A percentile compares a stretch with the other conserved stretches of the same genome.
These are phyloP conservation scores for Syngnathoides biaculeatus DNA, from an alignment of 2,113 vertebrate species.

Conservation along the genomic window DNA sequence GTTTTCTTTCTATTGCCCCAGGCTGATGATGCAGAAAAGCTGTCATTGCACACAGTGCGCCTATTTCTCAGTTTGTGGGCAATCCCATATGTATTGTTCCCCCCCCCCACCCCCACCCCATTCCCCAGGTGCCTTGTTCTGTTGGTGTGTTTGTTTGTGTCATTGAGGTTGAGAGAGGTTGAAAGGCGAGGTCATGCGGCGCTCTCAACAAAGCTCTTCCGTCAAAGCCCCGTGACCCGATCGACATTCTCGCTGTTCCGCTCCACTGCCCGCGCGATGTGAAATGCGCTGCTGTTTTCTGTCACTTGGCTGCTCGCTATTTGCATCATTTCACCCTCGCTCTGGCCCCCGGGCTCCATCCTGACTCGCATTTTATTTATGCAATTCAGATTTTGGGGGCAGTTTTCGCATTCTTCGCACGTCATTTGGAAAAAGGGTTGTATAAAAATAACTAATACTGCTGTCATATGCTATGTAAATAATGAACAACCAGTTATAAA, in stretches of 20 bases:
- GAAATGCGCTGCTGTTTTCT: constrained; percentile 49
- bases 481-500: background rate
- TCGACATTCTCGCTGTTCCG: constrained; percentile 58
- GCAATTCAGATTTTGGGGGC: constrained; percentile 32
- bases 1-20: constrained; percentile 17
- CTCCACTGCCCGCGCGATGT: constrained; percentile 46
- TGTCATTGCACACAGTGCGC: constrained; percentile 9
- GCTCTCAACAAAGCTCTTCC: constrained; percentile 60
- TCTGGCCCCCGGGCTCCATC: constrained; percentile 32
- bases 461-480: background rate
- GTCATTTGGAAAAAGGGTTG: background rate
- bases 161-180: constrained; percentile 54
- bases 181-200: constrained; percentile 60
- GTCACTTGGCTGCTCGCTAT: constrained; percentile 62
- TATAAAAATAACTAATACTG: background rate
- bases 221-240: constrained; percentile 62
- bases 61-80: constrained; percentile 1
- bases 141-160: constrained; percentile 43
- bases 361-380: constrained; percentile 57
- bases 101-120: background rate
- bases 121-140: background rate
- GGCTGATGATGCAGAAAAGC: constrained; percentile 15
- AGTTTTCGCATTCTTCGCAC: background rate
- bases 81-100: background rate
- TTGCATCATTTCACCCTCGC: constrained; percentile 48